Base-by-base conservation (phyloP, 2,113 vertebrate genomes). In the Eonycteris spelaea region DNA sequence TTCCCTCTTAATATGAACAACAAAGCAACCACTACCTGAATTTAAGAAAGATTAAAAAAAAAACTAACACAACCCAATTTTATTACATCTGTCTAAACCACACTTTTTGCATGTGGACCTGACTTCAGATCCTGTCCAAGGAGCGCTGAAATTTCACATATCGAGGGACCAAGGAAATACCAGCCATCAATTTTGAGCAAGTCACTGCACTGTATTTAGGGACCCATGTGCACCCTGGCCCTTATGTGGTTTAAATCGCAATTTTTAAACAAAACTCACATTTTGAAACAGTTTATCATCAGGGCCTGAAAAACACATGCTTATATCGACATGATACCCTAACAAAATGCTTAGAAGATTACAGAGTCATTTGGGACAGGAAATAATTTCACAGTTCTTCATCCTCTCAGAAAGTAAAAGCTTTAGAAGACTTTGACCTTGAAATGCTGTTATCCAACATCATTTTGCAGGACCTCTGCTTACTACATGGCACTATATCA, bases 371-470 rank as follows among this genome's bases (percentile, higher is more conserved):
- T 40, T 79, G 24, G 59, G 51, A 24, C 40, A 86, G 59, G 53
- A 94, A 88, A 79, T 89, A 68, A 86, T 95, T 96, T 94, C 70
- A 93, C 38, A 93, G 68, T 51, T 92, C 86, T 70, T 55, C 40
- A 86, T 73, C n/a, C 35, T 91, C 83, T 95, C 90, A 38, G 90
- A 92, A 74, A 55, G n/a, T 33, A 95, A 94, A 90, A 79, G 45
- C 88, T 91, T 90, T 48, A 68, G 71, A 71, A 94, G 91, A 87
- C 67, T 82, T 2, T 96, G 93, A 96, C 97, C 95, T 90, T 96
- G 95, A 95, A 84, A 88, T 43, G 35, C 65, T 97, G 91, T 71
- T 91, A 94, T 73, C 73, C 86, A 93, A 53, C 68, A 95, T 86
- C 84, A 86, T 75, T 97, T 94, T 92, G 57, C 91, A 93, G 63